These are phyloP conservation scores for Tetrao urogallus DNA, from an alignment of 2,113 vertebrate species.

Conservation along the genomic window DNA sequence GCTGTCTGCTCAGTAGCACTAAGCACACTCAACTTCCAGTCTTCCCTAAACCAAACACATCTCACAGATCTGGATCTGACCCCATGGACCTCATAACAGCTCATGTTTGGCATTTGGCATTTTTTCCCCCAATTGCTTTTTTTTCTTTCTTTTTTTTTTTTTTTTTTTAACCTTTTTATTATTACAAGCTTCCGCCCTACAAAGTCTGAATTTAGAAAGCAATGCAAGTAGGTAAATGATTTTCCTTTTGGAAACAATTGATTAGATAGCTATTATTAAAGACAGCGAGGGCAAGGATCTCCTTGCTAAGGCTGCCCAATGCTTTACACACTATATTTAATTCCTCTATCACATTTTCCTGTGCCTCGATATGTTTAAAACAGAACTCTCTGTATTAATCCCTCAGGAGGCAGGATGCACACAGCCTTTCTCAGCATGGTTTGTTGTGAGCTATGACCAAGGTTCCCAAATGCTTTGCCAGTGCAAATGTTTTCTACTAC, in stretches of 20 bases:
- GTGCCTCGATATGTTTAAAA: not conserved
- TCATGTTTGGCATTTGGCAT: not conserved
- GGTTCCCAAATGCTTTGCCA: too few species aligned
- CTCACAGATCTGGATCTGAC: not conserved
- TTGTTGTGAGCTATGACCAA: too few species aligned
- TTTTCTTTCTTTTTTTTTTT: not conserved
- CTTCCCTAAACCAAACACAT: not conserved
- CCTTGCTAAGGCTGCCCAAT: not conserved
- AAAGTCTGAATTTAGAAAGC: not conserved
- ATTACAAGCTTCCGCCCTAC: not conserved
- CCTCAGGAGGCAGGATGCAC: not conserved
- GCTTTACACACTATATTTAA: not conserved
- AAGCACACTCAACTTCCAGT: accelerated
- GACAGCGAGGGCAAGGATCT: not conserved
- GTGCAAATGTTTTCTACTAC: too few species aligned
- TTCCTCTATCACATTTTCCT: not conserved
- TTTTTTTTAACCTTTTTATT: not conserved
- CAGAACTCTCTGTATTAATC: not conserved
- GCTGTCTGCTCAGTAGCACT: not conserved
- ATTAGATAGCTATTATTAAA: not conserved
- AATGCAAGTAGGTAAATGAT: not conserved
- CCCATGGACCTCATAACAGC: accelerated
- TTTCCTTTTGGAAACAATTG: not conserved
- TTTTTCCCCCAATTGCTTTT: not conserved
- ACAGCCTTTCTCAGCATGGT: too few species aligned